Evolutionary conservation across 2,888 invertebrate genomes (phyloP).

Genomic region (Tortrix viridana): DNA sequence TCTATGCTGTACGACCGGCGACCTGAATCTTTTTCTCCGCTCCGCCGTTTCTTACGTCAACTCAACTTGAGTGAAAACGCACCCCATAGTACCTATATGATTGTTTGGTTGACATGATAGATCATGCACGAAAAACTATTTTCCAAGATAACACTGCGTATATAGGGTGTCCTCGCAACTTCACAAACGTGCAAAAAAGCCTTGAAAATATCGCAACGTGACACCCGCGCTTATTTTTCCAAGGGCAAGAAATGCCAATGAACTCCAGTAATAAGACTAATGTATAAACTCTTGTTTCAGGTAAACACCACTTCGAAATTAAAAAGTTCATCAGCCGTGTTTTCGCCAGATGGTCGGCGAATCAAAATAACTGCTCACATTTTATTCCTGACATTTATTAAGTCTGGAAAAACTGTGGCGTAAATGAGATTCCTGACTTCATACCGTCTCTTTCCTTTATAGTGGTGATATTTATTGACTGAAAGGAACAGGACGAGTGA

Average conservation of each 20-base stretch:
- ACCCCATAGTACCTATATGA: too few relatives aligned
- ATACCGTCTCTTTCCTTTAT: neutral
- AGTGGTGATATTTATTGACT: neutral
- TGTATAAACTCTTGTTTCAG: constrained; percentile 54
- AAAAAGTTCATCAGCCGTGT: constrained; percentile 27
- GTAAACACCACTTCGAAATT: constrained; percentile 47
- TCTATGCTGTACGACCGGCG: too few relatives aligned
- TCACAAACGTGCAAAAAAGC: too few relatives aligned
- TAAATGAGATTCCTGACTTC: neutral
- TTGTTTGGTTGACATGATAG: too few relatives aligned
- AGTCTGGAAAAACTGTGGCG: constrained; percentile 58
- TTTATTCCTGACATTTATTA: constrained; percentile 65
- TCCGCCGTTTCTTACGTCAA: too few relatives aligned
- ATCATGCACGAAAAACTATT: too few relatives aligned
- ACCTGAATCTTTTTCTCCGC: too few relatives aligned
- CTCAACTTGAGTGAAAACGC: too few relatives aligned
- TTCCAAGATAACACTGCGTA: too few relatives aligned
- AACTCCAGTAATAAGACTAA: constrained; percentile 1
- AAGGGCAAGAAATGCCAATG: neutral
- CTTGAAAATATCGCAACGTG: too few relatives aligned
- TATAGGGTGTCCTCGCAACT: too few relatives aligned
- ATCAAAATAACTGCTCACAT: constrained; percentile 51
- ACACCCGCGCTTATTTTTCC: too few relatives aligned
- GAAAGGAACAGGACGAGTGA: neutral
- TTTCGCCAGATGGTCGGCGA: constrained; percentile 34